Conservation (phyloP, 1,140 invertebrate genomes). For the Potamilus streckersoni region DNA sequence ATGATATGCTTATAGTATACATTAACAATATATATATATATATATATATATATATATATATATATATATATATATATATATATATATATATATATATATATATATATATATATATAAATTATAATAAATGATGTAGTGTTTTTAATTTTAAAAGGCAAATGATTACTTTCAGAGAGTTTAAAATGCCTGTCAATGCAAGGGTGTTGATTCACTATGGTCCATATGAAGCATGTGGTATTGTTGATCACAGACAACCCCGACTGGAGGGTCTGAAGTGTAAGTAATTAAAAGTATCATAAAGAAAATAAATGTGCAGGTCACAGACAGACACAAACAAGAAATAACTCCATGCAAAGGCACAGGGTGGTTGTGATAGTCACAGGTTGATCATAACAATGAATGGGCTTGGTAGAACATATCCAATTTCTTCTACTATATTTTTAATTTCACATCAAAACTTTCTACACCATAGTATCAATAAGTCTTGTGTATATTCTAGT, state of each 20-base stretch:
- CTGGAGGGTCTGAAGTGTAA: constrained; percentile 46
- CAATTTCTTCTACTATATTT: background rate
- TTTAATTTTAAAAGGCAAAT: too few species aligned
- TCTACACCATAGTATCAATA: too few species aligned
- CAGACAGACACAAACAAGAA: background rate
- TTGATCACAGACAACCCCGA: constrained; percentile 40
- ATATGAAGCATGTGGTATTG: constrained; percentile 45
- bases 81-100: too few species aligned
- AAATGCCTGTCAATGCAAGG: constrained; percentile 40
- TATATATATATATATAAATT: too few species aligned
- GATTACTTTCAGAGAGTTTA: background rate
- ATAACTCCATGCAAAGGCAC: background rate
- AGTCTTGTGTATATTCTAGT: too few species aligned
- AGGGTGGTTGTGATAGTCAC: background rate
- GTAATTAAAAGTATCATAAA: background rate
- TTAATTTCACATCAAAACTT: background rate
- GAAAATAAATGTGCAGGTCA: background rate
- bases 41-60: too few species aligned
- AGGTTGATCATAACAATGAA: background rate
- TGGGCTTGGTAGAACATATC: background rate
- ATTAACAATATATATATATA: too few species aligned
- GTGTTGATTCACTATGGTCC: constrained; percentile 53
- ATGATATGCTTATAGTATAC: too few species aligned
- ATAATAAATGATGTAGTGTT: too few species aligned
- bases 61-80: too few species aligned